Base-by-base conservation (phyloP, 2,797 vertebrate species). In the Paratrypauchen microcephalus region DNA sequence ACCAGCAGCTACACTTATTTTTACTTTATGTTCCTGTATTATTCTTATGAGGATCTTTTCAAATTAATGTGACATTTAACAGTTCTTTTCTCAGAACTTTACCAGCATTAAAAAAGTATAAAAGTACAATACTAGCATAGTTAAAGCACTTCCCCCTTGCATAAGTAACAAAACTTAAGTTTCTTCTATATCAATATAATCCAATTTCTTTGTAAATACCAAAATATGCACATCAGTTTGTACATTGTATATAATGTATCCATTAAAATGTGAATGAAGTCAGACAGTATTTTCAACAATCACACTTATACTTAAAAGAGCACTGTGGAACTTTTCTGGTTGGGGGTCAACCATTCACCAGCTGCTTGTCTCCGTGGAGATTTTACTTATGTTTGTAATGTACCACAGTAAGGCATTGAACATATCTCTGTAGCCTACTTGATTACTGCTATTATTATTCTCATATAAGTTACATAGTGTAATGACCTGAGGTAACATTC, bases 1-100 rank as follows among this genome's bases (percentile, higher is more conserved):
- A 68, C 47, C 24, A 72, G 62, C 65, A 68, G 67, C 63, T 32
- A 23, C 60, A 64, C 54, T 63, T 69, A 60, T 61, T 56, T 12
- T 45, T 45, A 45, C 16, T 15, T 45, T 45, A 45, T 15, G 13
- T 15, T 45, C 15, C 12, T 5, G 5, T 45, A 16, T 45, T 45
- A 45, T 15, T 45, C 41, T 45, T 45, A 45, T 15, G 41, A 45
- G 41, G 12, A 3, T 45, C 41, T 45, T 15, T 45, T 45, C 41
- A 45, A 15, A 45, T 45, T 45, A 5, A 45, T 45, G 12, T 45
- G 63, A 15, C 65, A 52, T n/a, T 52, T 52, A 21, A 8, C 7
- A n/a, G 50, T 3, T n/a, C 41, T 52, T 52, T 52, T 52, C 8
- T 8, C 7, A 52, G 6, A 50, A 52, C 19, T 21, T 6, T 8